A percentile compares a stretch with the other conserved stretches of the same genome.
These are phyloP conservation scores for Anniella stebbinsi DNA, from an alignment of 2,797 vertebrate species.

Conservation along the genomic window DNA sequence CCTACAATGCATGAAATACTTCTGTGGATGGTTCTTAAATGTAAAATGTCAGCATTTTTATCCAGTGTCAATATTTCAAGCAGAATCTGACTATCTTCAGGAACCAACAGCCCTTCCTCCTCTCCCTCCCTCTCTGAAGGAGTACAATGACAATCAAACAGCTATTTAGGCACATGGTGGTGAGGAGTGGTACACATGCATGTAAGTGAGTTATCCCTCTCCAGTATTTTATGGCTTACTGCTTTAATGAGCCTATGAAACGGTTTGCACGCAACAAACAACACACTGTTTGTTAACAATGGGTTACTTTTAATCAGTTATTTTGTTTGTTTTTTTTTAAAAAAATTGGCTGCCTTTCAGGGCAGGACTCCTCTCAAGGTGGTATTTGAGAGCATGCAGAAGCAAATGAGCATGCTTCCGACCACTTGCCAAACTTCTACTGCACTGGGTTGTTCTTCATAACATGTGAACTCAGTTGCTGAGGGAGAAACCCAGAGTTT, in stretches of 20 bases:
- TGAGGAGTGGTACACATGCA: not conserved
- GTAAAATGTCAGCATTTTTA: not conserved
- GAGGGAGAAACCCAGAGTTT: not conserved
- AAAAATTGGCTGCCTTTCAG: too few species aligned
- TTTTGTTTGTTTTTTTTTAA: too few species aligned
- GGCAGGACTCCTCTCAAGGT: too few species aligned
- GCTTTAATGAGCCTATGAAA: not conserved
- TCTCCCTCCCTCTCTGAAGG: conserved; percentile 51
- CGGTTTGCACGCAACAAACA: too few species aligned
- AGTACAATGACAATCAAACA: conserved; percentile 50
- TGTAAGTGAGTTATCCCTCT: not conserved
- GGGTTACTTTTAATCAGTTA: too few species aligned
- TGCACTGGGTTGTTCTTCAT: too few species aligned
- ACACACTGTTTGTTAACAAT: too few species aligned
- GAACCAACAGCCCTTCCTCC: conserved; percentile 19
- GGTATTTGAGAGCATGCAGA: too few species aligned
- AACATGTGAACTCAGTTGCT: not conserved
- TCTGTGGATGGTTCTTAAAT: conserved; percentile 44
- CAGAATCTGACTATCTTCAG: not conserved
- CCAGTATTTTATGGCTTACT: not conserved
- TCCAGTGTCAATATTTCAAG: not conserved
- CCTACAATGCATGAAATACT: conserved; percentile 34
- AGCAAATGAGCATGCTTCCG: too few species aligned
- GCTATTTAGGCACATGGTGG: not conserved
- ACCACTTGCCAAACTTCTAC: too few species aligned